Base-by-base conservation (phyloP, 2,888 invertebrate genomes). In the Ligdia adustata region DNA sequence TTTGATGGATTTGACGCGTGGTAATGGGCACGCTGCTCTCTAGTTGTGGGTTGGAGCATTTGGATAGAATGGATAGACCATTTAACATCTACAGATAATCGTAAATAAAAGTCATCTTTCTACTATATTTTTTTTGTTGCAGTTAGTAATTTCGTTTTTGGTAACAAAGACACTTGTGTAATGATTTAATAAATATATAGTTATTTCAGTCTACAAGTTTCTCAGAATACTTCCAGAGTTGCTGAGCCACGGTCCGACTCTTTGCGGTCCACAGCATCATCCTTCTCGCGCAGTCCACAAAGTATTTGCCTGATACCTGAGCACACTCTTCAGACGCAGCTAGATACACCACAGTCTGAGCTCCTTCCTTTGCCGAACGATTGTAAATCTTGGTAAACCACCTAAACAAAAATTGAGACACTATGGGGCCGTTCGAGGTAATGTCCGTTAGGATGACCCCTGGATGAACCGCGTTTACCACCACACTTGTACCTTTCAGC, bases 321-420 rank as follows among this genome's bases (percentile, higher is more conserved):
- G 91, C 90, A 3, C 95, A 84, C 60, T 95, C 94, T 42, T 94
- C 92, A 0, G 94, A 91, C 2, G 93, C 92, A 0, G 95, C 93
- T 40, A 94, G 68, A 61, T 93, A 91, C 33, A 95, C 91, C 4
- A 92, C 90, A 0, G 95, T 95, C 66, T 95, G 95, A 0, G 94
- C 94, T 0, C 95, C 96, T 69, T 95, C 93, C 54, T 91, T 91
- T 0, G 92, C 85, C 6, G 91, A 93, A 81, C 94, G 93, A 65
- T 92, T 38, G 41, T 59, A 60, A 9, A 72, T 27, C 46, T 59
- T 54, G 9, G 54, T 40, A 50, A 53, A 46, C 3, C 32, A 13
- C 34, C 26, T 15, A 27, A 62, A 62, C 5, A 35, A 13, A 3
- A 48, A 26, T 2, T 33, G 31, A n/a, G 13, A 2, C 2, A 52